Percentiles rank a stretch among this genome's conserved stretches.
Evolutionary conservation across 2,888 invertebrate species (phyloP).

Genomic region (Merodon equestris): DNA sequence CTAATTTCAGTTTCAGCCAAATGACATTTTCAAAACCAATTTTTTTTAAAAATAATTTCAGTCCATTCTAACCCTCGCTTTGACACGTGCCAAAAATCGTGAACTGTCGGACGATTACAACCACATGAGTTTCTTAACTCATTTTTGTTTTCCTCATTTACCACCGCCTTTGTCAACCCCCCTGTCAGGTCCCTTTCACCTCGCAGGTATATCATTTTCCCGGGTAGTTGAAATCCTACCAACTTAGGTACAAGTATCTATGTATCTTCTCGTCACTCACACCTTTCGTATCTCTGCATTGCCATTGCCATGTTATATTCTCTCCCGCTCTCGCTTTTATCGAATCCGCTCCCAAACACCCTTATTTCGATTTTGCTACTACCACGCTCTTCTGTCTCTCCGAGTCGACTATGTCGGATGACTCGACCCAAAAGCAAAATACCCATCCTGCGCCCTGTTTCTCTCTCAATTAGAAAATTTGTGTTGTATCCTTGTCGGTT

Average conservation of each 20-base stretch:
- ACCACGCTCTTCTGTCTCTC: conserved; percentile 12
- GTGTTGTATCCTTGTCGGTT: conserved; percentile 43
- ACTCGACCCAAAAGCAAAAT: neutral
- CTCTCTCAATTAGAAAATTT: conserved; percentile 38
- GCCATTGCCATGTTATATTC: too few species aligned
- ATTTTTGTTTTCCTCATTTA: too few species aligned
- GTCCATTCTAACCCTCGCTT: too few species aligned
- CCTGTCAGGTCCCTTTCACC: too few species aligned
- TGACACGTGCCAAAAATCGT: too few species aligned
- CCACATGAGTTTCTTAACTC: too few species aligned
- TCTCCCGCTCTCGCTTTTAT: neutral
- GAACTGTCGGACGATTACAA: too few species aligned
- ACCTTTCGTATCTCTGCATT: neutral
- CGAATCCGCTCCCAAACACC: conserved; percentile 4
- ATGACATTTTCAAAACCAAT: too few species aligned
- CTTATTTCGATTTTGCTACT: conserved; percentile 16
- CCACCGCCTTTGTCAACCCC: too few species aligned
- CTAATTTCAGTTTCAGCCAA: too few species aligned
- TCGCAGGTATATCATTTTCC: conserved; percentile 38
- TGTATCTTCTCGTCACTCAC: conserved; percentile 2
- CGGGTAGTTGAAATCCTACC: conserved; percentile 31
- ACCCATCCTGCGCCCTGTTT: conserved; percentile 28
- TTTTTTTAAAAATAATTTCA: too few species aligned
- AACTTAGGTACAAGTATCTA: neutral
- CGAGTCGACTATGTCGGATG: too few species aligned